Evolutionary conservation across 2,888 invertebrate genomes (phyloP), one percentile per base, ranked within the genome.

Genomic region (Polydrusus pterygomalis): DNA sequence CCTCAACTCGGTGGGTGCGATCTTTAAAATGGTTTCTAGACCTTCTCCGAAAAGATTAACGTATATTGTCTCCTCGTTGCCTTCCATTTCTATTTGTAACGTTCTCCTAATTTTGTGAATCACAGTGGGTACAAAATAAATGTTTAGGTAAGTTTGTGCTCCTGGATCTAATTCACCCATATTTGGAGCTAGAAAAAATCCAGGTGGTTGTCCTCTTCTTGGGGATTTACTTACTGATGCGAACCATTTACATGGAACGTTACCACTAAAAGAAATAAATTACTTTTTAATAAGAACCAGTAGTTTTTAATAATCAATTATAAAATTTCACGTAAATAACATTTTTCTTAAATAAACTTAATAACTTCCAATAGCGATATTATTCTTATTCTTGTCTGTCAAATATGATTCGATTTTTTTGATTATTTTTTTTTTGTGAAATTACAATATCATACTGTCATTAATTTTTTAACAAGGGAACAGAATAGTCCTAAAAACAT

Each of bases 51-150:
- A 85, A 58, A 92, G 84, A 15, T 87, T 87, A 70, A 92, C 87
- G 0, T 83, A 85, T 82, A 89, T 83, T 79, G 85, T 86, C 67
- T 88, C 89, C 1, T 88, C 87, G 81, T 91, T 90, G 87, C 90
- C 89, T 67, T 90, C 89, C 69, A 91, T 89, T 74, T 86, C 78
- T 18, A 89, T 82, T 7, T 82, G 77, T 25, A 89, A 47, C 20
- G 80, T 81, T 10, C 81, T 83, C 25, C 83, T 82, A 81, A 82
- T 88, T 30, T 77, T 78, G 84, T 90, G 89, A 85, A 89, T 84
- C 86, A 86, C 78, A 83, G 86, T 58, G 0, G 93, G 92, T 80
- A 90, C 90, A 81, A 92, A 92, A 71, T 89, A 89, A 30, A 92
- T 84, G 78, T 89, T 89, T 18, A 92, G 85, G 83, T 89, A 86